Evolutionary conservation across 2,113 vertebrate species (phyloP).

Genomic region (Monopterus albus): DNA sequence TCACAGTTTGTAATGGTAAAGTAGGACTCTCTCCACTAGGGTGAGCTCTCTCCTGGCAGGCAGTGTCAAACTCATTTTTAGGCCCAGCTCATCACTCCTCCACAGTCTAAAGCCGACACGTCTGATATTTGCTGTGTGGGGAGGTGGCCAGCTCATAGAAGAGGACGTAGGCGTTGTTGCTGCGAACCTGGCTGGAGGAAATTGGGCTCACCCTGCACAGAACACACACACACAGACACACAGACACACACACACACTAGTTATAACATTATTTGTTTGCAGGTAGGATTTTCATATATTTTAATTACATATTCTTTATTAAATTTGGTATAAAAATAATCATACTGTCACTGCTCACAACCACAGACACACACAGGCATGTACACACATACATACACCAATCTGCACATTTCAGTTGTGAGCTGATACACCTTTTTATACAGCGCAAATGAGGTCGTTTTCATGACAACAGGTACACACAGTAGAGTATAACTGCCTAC

Average conservation of each 20-base stretch:
- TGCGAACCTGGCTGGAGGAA: conserved; percentile 93
- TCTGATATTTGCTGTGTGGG: conserved; percentile 85
- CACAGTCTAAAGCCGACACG: conserved; percentile 57
- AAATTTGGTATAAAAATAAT: neutral
- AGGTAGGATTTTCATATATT: neutral
- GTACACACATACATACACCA: neutral
- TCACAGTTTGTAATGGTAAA: conserved; percentile 42
- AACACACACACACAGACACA: neutral
- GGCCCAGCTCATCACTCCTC: neutral
- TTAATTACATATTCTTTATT: neutral
- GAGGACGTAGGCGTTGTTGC: conserved; percentile 93
- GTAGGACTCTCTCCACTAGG: conserved; percentile 38
- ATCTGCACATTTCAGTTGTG: neutral
- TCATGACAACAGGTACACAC: conserved; percentile 7
- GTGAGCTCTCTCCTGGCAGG: conserved; percentile 26
- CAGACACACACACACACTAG: too few relatives aligned
- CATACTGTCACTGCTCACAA: neutral
- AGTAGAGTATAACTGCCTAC: neutral
- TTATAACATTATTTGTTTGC: too few relatives aligned
- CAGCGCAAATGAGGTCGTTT: neutral
- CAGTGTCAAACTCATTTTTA: neutral
- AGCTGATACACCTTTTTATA: neutral
- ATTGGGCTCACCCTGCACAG: conserved; percentile 89
- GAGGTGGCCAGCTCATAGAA: conserved; percentile 92
- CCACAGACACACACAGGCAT: neutral